Conservation (phyloP, 2,888 invertebrate genomes). For the Epirrita christyi region DNA sequence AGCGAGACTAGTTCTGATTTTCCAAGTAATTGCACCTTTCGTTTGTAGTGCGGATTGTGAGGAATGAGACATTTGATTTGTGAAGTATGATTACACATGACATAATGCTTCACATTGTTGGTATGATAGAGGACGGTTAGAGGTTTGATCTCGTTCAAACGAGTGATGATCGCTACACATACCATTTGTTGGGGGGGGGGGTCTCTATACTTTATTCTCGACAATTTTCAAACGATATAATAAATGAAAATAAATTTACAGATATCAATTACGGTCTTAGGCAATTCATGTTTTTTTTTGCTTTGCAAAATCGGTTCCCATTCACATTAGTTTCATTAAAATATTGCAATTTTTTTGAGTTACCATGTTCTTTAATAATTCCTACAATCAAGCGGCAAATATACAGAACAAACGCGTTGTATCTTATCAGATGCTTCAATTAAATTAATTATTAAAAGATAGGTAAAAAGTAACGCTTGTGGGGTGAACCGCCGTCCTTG, state of each 20-base stretch:
- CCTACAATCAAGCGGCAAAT: no score
- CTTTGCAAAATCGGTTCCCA: no score
- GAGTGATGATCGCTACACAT: no score
- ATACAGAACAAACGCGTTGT: background rate
- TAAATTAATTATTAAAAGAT: background rate
- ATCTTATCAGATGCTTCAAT: background rate
- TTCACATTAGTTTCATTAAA: background rate
- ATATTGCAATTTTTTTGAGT: background rate
- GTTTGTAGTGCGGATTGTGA: conserved; percentile 14
- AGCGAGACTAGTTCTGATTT: conserved; percentile 24
- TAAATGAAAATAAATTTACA: no score
- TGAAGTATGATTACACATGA: conserved; percentile 15
- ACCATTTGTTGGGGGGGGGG: no score
- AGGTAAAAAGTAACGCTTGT: conserved; percentile 2
- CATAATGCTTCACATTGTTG: conserved; percentile 3
- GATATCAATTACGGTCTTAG: no score
- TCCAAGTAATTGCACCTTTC: conserved; percentile 20
- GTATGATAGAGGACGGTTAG: background rate
- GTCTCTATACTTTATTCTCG: no score
- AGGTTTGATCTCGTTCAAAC: no score
- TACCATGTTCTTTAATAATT: background rate
- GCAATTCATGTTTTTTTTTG: no score
- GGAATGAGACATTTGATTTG: conserved; percentile 20
- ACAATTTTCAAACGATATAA: no score
- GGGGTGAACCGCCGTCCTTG: conserved; percentile 43